Base-by-base conservation (phyloP, 2,113 vertebrate genomes). In the Sula dactylatra region DNA sequence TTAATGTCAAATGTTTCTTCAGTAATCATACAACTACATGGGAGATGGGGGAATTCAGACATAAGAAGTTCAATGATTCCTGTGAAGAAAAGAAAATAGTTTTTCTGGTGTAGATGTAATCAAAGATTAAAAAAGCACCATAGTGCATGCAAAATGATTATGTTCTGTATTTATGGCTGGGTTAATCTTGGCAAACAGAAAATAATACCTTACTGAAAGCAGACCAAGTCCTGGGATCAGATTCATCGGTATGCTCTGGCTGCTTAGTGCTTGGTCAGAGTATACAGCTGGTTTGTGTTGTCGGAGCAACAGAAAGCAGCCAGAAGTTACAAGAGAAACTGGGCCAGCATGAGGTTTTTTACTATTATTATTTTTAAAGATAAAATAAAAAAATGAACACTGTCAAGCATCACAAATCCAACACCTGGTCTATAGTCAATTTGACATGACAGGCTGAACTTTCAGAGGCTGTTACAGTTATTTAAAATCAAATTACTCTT, bases 271-370 rank as follows among this genome's bases (percentile, higher is more conserved):
- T 86, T 10, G 1, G 3, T 88, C 64, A 42, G 36, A 76, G 18
- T 9, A 24, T 78, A 49, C 38, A 90, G 42, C 32, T 71, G 49
- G 5, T 78, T 95, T 67, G 26, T 55, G 31, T 10, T 85, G 69
- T 64, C 4, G 5, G 25, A 88, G 29, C 36, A 59, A 40, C 36
- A 74, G 22, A 55, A 64, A 88, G 26, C 22, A 71, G 26, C 6
- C 74, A 80, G 49, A 26, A 87, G 22, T 54, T 85, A 54, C 40
- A 72, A 49, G n/a, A 69, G 42, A 94, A 80, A 50, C 13, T 36
- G n/a, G 13, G 10, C 20, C 6, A 47, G 19, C 7, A 13, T 1
- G 0, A 3, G 2, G 3, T 16, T 44, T n/a, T 50, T 19, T 50
- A 15, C 65, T 38, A 56, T 59, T 56, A 34, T 34, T 71, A 25